A percentile compares a stretch with the other conserved stretches of the same genome.
Conservation (phyloP, 2,888 invertebrate genomes). For the Clistopyga incitator region DNA sequence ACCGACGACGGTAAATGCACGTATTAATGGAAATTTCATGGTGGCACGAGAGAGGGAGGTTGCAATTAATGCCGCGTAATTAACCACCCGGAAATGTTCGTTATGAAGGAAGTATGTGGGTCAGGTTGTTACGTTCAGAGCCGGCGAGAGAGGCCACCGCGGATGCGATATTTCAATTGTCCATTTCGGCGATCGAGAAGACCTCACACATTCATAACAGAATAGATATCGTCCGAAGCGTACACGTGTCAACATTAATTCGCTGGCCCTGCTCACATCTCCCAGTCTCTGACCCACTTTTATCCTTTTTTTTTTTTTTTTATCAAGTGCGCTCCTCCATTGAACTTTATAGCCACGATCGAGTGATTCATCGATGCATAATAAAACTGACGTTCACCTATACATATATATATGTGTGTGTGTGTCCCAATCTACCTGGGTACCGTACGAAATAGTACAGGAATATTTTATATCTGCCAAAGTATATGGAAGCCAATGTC, state of each 20-base stretch:
- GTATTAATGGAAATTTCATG: slow-evolving; percentile 55
- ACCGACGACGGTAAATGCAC: slow-evolving; percentile 42
- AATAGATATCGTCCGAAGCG: slow-evolving; percentile 12
- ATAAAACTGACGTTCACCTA: slow-evolving; percentile 45
- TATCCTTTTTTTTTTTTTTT: slow-evolving; percentile 45
- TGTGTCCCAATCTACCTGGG: slow-evolving; percentile 31
- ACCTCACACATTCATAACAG: slow-evolving; percentile 21
- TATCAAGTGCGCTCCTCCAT: slow-evolving; percentile 23
- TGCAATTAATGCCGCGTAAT: slow-evolving; percentile 60
- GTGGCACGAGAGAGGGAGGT: not conserved
- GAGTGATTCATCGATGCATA: slow-evolving; percentile 50
- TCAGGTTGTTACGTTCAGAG: slow-evolving; percentile 48
- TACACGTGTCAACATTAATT: slow-evolving; percentile 31
- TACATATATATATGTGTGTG: not conserved
- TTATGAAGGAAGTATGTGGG: slow-evolving; percentile 54
- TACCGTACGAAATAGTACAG: slow-evolving; percentile 31
- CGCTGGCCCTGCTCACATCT: slow-evolving; percentile 5
- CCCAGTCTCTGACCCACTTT: slow-evolving; percentile 17
- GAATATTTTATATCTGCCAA: slow-evolving; percentile 49
- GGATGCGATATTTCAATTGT: slow-evolving; percentile 57
- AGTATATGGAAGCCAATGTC: slow-evolving; percentile 5
- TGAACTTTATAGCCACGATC: slow-evolving; percentile 42
- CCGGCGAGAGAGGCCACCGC: slow-evolving; percentile 11
- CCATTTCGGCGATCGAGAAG: slow-evolving; percentile 36
- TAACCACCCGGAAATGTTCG: slow-evolving; percentile 58